Percentiles rank a stretch among this genome's conserved stretches.
These are phyloP conservation scores for Danio aesculapii DNA, from an alignment of 2,797 vertebrate genomes.

Conservation along the genomic window DNA sequence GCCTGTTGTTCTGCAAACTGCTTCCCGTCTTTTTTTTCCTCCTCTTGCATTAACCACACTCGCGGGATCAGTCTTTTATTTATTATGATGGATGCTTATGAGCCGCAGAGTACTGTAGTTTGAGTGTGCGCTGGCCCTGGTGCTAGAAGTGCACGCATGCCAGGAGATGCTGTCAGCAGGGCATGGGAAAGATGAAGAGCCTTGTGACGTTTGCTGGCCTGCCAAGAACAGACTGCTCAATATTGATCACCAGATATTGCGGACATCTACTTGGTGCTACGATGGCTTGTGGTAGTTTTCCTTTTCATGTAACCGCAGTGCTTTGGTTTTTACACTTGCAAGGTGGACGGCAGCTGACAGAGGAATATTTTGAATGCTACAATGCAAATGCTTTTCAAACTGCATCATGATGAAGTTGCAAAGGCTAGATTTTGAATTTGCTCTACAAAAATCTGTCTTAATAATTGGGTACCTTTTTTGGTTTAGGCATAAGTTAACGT, in stretches of 20 bases:
- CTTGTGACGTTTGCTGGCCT: conserved; percentile 48
- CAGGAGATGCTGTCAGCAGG: conserved; percentile 48
- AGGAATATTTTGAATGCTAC: background rate
- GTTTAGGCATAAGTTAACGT: too few species aligned
- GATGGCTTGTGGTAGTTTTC: conserved; percentile 26
- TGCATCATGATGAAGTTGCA: background rate
- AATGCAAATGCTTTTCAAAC: background rate
- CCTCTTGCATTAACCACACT: conserved; percentile 1
- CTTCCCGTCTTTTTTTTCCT: conserved; percentile 4
- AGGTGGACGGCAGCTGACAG: background rate
- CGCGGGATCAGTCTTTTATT: conserved; percentile 15
- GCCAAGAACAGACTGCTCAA: conserved; percentile 49
- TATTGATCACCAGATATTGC: conserved; percentile 53
- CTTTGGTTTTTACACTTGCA: background rate
- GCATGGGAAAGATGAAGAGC: conserved; percentile 42
- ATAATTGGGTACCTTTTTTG: too few species aligned
- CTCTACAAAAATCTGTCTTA: too few species aligned
- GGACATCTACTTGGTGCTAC: conserved; percentile 34
- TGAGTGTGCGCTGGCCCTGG: background rate
- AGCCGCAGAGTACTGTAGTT: conserved; percentile 18
- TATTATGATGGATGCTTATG: conserved; percentile 34
- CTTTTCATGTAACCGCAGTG: conserved; percentile 14
- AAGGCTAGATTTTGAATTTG: background rate
- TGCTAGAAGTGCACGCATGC: conserved; percentile 23
- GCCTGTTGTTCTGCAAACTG: background rate